Evolutionary conservation across 1,140 invertebrate genomes (phyloP), one percentile per base, ranked within the genome.

Genomic region (Andricus grossulariae): DNA sequence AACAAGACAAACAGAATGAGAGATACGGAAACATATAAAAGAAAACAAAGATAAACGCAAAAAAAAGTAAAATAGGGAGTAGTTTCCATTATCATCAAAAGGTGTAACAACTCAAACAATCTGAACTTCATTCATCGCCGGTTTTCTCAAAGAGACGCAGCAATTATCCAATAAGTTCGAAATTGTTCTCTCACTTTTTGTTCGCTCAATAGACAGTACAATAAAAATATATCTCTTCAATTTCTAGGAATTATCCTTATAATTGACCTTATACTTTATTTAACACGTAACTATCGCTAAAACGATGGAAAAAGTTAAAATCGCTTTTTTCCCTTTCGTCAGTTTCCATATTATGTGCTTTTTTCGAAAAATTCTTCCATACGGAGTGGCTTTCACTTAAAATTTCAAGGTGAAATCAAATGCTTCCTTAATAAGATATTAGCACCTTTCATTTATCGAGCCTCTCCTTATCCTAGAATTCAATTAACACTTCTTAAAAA

Each of bases 191-290:
- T 32, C 25, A 74, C 66, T 75, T 50, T 77, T 73, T 73, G 60
- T 60, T 77, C 54, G 77, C 77, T 80, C 57, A 78, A 84, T 86
- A 76, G 76, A 57, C 71, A 79, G 79, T 83, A 82, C 81, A 85
- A 77, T 87, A 84, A 86, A 86, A 88, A 85, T 89, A 89, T 85
- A 89, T 87, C 82, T 88, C 82, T 86, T 84, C 75, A 73, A 85
- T 83, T 83, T 80, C 78, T 83, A 82, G 77, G 71, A 80, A 86
- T 81, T 81, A 82, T 52, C 13, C 32, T 70, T 72, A 84, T 74
- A 80, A 78, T 85, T 84, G 80, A 78, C 79, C 74, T 81, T 77
- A 84, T 83, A 78, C 75, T 73, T 83, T 75, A 82, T 75, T 83
- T 80, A 82, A 55, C 78, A 84, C 74, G 76, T 80, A 75, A 83